Base-by-base conservation (phyloP, 2,113 vertebrate genomes). In the Scortum barcoo region DNA sequence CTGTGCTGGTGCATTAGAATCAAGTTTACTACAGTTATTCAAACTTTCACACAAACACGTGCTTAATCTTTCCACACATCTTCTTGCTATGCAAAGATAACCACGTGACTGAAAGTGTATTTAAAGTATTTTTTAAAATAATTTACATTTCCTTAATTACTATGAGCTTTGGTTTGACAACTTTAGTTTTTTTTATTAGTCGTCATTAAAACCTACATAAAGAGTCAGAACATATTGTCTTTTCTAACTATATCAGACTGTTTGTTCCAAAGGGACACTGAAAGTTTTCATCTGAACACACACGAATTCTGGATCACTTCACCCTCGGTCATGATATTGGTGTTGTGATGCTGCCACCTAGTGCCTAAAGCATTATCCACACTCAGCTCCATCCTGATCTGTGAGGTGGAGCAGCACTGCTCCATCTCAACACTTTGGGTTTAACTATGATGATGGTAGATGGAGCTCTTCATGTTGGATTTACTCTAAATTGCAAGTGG, bases 291-390 rank as follows among this genome's bases (percentile, higher is more conserved):
- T 40, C 46, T 70, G 1, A 75, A 70, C 33, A 53, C 44, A n/a
- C n/a, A n/a, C 26, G 8, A 20, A 14, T 44, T 68, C 5, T 24
- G 19, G 16, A 17, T 66, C 19, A 19, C 40, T 46, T 24, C 2
- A 20, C 19, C 28, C 33, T 60, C 51, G n/a, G 11, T 30, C 20
- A 30, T 20, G 16, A 51, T 17, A 4, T 2, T 63, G 17, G 65
- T 82, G 44, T 28, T 40, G 48, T 46, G 33, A 88, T 84, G 87
- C 79, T 87, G 89, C 72, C 94, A 90, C 38, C 90, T 83, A 75
- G 81, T 84, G 94, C 48, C n/a, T 24, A 44, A 60, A 73, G 4
- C 3, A 10, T 3, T 22, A 33, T 24, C 1, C 40, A 71, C 26
- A 69, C 24, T 36, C 33, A 36, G 6, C 33, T 36, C 6, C 33